Evolutionary conservation across 2,888 invertebrate genomes (phyloP).

Genomic region (Xestia ashworthii): DNA sequence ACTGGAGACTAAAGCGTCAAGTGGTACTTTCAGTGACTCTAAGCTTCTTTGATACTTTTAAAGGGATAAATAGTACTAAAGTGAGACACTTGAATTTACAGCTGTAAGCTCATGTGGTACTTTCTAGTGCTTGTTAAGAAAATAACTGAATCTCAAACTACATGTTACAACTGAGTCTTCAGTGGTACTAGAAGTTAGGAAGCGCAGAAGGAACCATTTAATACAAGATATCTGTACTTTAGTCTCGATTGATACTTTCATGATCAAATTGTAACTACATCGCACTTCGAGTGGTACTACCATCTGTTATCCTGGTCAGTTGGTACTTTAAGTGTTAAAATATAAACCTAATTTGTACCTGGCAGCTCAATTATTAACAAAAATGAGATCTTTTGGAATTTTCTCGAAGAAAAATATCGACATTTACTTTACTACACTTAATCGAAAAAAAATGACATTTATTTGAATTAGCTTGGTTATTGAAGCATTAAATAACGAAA

Average conservation of each 20-base stretch:
- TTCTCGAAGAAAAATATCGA: not conserved
- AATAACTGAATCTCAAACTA: constrained; percentile 16
- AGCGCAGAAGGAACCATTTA: constrained; percentile 4
- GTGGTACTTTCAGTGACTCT: constrained; percentile 4
- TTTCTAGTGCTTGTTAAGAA: constrained; percentile 9
- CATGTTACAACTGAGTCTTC: not conserved
- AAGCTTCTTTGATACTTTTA: not conserved
- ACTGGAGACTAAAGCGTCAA: not conserved
- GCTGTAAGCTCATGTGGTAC: not conserved
- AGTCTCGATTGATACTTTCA: constrained; percentile 28
- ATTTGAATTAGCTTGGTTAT: constrained; percentile 5
- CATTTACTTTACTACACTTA: not conserved
- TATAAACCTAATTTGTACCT: constrained; percentile 39
- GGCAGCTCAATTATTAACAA: constrained; percentile 44
- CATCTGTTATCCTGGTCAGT: constrained; percentile 25
- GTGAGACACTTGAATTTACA: not conserved
- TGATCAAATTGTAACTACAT: constrained; percentile 17
- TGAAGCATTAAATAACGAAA: constrained; percentile 27
- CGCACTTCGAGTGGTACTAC: constrained; percentile 8
- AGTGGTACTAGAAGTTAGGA: constrained; percentile 20
- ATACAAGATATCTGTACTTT: not conserved
- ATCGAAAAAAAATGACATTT: constrained; percentile 18
- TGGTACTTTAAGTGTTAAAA: constrained; percentile 43
- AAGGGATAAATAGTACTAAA: constrained; percentile 11
- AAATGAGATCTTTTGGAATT: constrained; percentile 53